These are phyloP conservation scores for Anser cygnoides DNA, from an alignment of 2,113 vertebrate genomes.

Conservation along the genomic window DNA sequence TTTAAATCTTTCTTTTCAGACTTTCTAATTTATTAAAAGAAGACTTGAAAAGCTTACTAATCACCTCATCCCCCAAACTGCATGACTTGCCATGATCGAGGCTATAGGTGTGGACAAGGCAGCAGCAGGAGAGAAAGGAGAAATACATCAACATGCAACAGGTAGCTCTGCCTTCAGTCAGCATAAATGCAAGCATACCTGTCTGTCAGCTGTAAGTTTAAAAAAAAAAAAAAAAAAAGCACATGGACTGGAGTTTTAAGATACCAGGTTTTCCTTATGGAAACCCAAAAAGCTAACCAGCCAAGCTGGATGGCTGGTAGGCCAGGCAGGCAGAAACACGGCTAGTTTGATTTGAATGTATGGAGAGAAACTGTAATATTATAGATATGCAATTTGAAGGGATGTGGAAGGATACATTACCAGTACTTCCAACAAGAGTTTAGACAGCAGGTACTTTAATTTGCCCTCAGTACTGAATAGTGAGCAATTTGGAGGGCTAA, in stretches of 20 bases:
- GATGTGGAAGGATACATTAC: not conserved
- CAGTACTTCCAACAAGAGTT: not conserved
- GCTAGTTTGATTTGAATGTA: not conserved
- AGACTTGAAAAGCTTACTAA: not conserved
- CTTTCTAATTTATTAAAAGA: not conserved
- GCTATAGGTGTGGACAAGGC: not conserved
- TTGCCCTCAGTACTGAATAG: not conserved
- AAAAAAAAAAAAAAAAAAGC: not conserved
- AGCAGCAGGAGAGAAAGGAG: not conserved
- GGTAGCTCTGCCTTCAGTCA: not conserved
- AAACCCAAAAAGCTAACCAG: not conserved
- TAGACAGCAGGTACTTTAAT: not conserved
- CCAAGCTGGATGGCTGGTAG: not conserved
- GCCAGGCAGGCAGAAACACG: not conserved
- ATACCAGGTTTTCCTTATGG: not conserved
- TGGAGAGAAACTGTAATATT: not conserved
- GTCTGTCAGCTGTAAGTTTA: not conserved
- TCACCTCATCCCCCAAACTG: not conserved
- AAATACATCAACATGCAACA: not conserved
- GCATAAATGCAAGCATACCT: not conserved
- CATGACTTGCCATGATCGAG: not conserved
- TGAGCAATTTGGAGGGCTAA: not conserved
- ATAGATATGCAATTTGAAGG: not conserved
- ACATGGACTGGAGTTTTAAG: not conserved
- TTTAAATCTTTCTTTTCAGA: not conserved